phyloP scores from a whole-genome alignment of 2,113 vertebrate species.

The Anser cygnoides region DNA sequence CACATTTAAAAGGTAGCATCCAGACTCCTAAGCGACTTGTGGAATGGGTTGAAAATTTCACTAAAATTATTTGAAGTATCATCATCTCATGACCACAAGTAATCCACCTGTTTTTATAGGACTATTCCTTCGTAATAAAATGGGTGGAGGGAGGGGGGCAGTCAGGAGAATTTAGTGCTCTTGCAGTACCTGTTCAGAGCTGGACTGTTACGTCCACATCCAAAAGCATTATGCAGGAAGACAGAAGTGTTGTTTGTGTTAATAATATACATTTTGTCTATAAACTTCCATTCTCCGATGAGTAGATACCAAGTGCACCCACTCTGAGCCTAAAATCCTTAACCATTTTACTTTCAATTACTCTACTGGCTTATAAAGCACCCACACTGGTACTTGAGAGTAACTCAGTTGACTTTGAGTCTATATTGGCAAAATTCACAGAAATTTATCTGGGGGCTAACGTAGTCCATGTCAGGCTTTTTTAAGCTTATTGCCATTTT shows the following conservation, averaged over 20 bases:
- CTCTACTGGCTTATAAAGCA: not conserved
- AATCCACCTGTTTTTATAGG: not conserved
- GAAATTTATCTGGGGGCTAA: not conserved
- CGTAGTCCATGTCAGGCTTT: not conserved
- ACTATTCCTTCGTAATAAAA: not conserved
- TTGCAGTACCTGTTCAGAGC: not conserved
- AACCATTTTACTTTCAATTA: not conserved
- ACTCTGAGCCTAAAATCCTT: not conserved
- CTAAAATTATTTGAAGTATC: not conserved
- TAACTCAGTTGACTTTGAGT: not conserved
- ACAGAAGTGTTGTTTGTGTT: not conserved
- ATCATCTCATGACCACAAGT: not conserved
- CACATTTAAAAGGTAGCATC: not conserved
- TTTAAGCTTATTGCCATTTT: not conserved
- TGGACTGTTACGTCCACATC: not conserved
- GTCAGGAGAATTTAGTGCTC: not conserved
- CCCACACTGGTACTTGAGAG: not conserved
- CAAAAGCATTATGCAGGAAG: not conserved
- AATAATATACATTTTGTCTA: not conserved
- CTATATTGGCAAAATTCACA: not conserved
- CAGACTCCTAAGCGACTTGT: not conserved
- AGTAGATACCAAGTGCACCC: not conserved
- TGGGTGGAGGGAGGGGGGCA: fast-evolving
- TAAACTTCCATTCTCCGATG: not conserved
- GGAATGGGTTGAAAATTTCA: not conserved